Evolutionary conservation across 2,797 vertebrate genomes (phyloP).

Genomic region (Peromyscus melanophrys): DNA sequence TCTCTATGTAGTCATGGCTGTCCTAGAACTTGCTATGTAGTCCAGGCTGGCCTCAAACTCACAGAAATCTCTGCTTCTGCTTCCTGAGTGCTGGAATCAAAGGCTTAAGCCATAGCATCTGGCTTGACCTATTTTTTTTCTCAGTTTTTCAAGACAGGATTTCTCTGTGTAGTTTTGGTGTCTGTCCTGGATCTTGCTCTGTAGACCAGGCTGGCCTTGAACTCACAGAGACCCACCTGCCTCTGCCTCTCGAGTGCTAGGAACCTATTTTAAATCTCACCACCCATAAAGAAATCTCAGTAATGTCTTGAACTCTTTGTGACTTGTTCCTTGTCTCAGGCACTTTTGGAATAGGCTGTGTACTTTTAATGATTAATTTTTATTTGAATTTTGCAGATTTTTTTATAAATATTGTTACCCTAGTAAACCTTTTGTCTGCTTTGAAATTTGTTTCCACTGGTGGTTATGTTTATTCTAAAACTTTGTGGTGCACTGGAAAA

Average conservation of each 20-base stretch:
- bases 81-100: too few relatives aligned
- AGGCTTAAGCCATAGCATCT: not conserved
- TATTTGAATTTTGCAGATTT: slow-evolving; percentile 62
- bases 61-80: too few relatives aligned
- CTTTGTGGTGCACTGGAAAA: slow-evolving; percentile 18
- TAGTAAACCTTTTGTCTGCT: slow-evolving; percentile 36
- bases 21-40: too few relatives aligned
- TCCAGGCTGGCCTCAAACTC: too few relatives aligned
- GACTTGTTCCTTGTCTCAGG: not conserved
- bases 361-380: not conserved
- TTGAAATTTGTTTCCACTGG: slow-evolving; percentile 55
- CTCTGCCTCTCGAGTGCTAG: not conserved
- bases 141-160: not conserved
- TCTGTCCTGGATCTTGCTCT: not conserved
- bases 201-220: not conserved
- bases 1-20: too few relatives aligned
- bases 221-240: not conserved
- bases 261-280: slow-evolving; percentile 14
- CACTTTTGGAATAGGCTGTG: not conserved
- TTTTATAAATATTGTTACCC: slow-evolving; percentile 58
- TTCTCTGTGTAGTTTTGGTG: not conserved
- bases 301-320: slow-evolving; percentile 45
- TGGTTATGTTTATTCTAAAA: slow-evolving; percentile 64
- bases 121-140: not conserved
- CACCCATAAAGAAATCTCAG: not conserved